Percentiles rank a stretch among this genome's conserved stretches.
These are phyloP conservation scores for Pristionchus japonicus DNA, from an alignment of 2,888 invertebrate species.

Conservation along the genomic window DNA sequence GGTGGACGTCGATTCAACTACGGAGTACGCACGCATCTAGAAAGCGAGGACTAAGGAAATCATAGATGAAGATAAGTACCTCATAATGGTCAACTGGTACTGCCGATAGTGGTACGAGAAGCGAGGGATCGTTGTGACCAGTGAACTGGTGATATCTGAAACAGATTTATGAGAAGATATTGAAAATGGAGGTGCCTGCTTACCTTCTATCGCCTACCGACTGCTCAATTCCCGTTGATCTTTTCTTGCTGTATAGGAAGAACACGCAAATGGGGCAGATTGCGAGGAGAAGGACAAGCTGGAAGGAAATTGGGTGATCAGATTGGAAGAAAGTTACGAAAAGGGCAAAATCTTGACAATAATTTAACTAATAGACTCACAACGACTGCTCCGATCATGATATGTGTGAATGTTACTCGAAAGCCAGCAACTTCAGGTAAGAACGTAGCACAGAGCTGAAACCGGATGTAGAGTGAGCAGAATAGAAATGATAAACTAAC, in stretches of 20 bases:
- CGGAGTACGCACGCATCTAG: slow-evolving; percentile 14
- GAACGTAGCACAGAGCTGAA: slow-evolving; percentile 32
- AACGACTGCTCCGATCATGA: background rate
- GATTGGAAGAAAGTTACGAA: too few species aligned
- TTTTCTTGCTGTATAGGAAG: slow-evolving; percentile 19
- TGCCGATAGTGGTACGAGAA: slow-evolving; percentile 10
- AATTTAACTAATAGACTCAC: background rate
- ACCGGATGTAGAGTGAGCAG: background rate
- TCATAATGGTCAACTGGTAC: background rate
- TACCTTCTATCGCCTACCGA: slow-evolving; percentile 6
- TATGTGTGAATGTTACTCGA: slow-evolving; percentile 17
- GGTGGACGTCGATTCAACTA: slow-evolving; percentile 40
- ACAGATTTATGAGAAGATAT: too few species aligned
- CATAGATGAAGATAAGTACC: background rate
- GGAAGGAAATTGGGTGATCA: background rate
- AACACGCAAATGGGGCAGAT: background rate
- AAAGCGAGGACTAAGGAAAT: background rate
- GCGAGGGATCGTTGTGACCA: background rate
- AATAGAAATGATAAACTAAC: background rate
- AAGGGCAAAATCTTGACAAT: too few species aligned
- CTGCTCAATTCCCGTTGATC: background rate
- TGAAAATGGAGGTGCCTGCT: background rate
- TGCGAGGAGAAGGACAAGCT: slow-evolving; percentile 14
- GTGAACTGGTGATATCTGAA: slow-evolving; percentile 13
- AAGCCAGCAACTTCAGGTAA: background rate